Percentiles rank a stretch among this genome's conserved stretches.
These are phyloP conservation scores for Catharus fuscescens DNA, from an alignment of 2,113 vertebrate species.

Conservation along the genomic window DNA sequence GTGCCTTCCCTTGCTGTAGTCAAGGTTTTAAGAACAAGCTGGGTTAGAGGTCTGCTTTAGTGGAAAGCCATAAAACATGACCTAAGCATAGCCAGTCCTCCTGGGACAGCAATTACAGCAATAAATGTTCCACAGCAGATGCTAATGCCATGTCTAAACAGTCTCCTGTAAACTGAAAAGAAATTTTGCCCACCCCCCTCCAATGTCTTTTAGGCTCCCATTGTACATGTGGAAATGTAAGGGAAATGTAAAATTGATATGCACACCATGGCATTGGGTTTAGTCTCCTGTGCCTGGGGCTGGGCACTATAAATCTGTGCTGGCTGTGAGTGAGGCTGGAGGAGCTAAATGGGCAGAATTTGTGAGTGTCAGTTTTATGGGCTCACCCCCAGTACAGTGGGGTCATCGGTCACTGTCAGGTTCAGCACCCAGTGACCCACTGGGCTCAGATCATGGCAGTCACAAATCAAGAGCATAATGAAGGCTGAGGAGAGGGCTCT, in stretches of 20 bases:
- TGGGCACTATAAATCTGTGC: constrained; percentile 45
- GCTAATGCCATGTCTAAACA: constrained; percentile 53
- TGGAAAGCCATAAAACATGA: constrained; percentile 50
- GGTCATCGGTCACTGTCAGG: constrained; percentile 67
- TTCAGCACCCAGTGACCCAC: constrained; percentile 62
- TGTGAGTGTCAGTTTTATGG: constrained; percentile 58
- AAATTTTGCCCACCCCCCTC: constrained; percentile 17
- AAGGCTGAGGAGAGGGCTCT: constrained; percentile 57
- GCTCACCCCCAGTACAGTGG: background rate
- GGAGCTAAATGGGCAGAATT: constrained; percentile 43
- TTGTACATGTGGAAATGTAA: constrained; percentile 29
- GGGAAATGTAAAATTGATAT: constrained; percentile 62
- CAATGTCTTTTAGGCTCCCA: constrained; percentile 1
- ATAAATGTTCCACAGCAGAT: constrained; percentile 67
- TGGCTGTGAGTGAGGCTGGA: constrained; percentile 6
- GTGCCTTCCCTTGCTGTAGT: background rate
- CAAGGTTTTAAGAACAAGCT: constrained; percentile 4
- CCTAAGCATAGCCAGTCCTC: constrained; percentile 45
- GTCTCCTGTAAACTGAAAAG: constrained; percentile 34
- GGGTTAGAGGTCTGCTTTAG: constrained; percentile 34
- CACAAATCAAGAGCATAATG: constrained; percentile 71
- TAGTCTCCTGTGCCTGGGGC: constrained; percentile 10
- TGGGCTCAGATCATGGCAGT: constrained; percentile 25
- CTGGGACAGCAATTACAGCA: constrained; percentile 58
- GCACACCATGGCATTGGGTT: constrained; percentile 18